Evolutionary conservation across 2,113 vertebrate genomes (phyloP), one percentile per base, ranked within the genome.

Genomic region (Poeciliopsis retropinna): DNA sequence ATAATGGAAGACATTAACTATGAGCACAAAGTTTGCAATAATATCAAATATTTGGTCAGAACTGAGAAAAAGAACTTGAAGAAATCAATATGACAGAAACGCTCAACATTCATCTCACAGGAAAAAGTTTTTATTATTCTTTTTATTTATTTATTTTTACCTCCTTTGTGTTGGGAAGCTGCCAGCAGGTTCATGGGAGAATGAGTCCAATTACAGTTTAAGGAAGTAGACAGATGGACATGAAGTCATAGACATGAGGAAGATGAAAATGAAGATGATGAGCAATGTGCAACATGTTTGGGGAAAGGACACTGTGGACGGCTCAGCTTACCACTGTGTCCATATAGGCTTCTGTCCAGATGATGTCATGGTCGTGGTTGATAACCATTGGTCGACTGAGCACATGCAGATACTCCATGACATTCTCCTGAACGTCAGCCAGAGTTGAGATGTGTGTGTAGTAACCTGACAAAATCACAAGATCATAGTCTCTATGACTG

Each of bases 301-400:
- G 37, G 71, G 44, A 39, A 73, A 65, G 57, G 39, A 62, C 1
- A 8, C 0, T 31, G 71, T 73, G 73, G 69, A 25, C 5, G 25
- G 28, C 1, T 5, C 8, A 14, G 27, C 96, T 96, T 88, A 97
- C 97, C 93, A 96, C 96, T 22, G 94, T 96, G 89, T 98, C 97
- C 97, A 98, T 97, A 92, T 99, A 99, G 28, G 97, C 98, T 66
- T 99, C 97, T 0, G 97, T 99, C 98, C 98, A 99, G 87, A 96
- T 98, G 90, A 98, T 95, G 85, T 99, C 97, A 0, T 99, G 98
- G 91, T 98, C 95, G 0, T 98, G 98, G 94, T 97, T 97, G 91
- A 99, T 99, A 92, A 98, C 98, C 98, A 99, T 99, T 14, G 98
- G 98, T 3, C 97, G 95, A 84, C 98, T 99, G 69, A 99, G 96